Base-by-base conservation (phyloP, 1,140 invertebrate species). In the Cepaea nemoralis region DNA sequence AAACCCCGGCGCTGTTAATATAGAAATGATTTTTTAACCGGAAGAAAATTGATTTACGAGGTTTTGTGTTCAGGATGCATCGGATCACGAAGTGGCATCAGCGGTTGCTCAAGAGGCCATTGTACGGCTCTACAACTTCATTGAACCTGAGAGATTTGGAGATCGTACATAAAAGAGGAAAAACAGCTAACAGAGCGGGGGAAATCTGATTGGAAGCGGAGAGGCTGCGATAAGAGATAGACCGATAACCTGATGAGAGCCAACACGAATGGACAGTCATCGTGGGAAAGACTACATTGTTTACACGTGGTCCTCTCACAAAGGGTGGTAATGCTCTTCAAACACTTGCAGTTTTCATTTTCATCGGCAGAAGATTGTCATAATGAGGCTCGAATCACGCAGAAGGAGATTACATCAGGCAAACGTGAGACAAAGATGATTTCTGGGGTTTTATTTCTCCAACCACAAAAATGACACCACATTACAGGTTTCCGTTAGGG, bases 241-340 rank as follows among this genome's bases (percentile, higher is more conserved):
- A 63, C 6, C 33, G 59, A 63, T 63, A 63, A 27, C 27, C 3
- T 31, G 59, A 27, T 27, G 2, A 63, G 33, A 63, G 59, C 27
- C 27, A 63, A 27, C 12, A 31, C 16, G 59, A 27, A 63, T 2
- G n/a, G 59, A 63, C n/a, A 63, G 59, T 31, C 16, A 63, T 31
- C 59, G 59, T 63, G 59, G 59, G 59, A 63, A 63, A 63, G 27
- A 31, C 5, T 16, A 6, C 16, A 31, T 19, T 63, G 59, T 63
- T 63, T 63, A 31, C 59, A 63, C 27, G 16, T 63, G 59, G 59
- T 63, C n/a, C 6, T 27, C 59, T 63, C n/a, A 63, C 59, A 63
- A 63, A 63, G 59, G 59, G 59, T 31, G n/a, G 27, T 63, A 63
- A 63, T 63, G 59, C 59, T 63, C 59, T 63, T 27, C 59, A 63